phyloP scores from a whole-genome alignment of 1,140 invertebrate species.

The Drosophila mayri region DNA sequence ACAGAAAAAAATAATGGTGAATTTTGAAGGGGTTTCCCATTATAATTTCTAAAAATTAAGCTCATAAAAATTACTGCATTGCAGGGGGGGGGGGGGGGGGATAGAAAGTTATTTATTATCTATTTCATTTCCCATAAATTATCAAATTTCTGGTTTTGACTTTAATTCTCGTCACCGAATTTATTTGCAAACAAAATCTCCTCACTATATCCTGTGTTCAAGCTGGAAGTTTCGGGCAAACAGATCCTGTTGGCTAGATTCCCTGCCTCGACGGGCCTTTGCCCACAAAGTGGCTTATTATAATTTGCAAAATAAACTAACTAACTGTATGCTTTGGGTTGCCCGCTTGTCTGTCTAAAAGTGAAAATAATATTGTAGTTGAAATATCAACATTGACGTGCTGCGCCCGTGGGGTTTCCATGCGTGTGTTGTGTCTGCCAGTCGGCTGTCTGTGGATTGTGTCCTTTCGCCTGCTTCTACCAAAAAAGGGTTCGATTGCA shows the following conservation, averaged over 20 bases:
- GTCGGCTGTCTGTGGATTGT: not conserved
- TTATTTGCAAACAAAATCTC: not conserved
- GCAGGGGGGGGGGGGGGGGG: too few species aligned
- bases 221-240: conserved; percentile 19
- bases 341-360: conserved; percentile 50
- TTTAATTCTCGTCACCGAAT: not conserved
- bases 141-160: not conserved
- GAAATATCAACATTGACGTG: conserved; percentile 66
- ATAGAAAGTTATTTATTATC: not conserved
- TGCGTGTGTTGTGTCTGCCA: conserved; percentile 8
- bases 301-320: conserved; percentile 76
- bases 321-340: conserved; percentile 45
- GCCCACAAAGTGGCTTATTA: conserved; percentile 70
- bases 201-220: not conserved
- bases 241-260: not conserved
- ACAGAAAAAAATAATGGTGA: not conserved
- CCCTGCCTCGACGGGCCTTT: conserved; percentile 5
- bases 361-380: conserved; percentile 74
- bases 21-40: not conserved
- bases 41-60: too few species aligned
- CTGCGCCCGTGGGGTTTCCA: conserved; percentile 7
- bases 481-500: conserved; percentile 65
- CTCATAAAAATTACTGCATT: not conserved
- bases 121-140: not conserved
- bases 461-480: not conserved